Conservation (phyloP, 2,113 vertebrate genomes). For the Aplodontia rufa region DNA sequence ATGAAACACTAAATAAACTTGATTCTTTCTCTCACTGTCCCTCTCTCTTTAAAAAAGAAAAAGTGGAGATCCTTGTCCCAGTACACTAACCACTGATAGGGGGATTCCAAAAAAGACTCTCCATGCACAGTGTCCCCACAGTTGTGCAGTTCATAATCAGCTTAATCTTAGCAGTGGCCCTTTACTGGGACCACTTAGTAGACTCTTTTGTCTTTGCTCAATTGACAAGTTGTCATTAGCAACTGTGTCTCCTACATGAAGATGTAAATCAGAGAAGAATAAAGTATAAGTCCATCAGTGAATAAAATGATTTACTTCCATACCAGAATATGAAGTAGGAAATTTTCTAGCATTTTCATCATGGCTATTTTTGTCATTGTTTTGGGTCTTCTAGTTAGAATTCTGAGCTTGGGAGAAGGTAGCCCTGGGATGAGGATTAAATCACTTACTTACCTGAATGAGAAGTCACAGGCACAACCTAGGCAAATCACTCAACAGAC, state of each 20-base stretch:
- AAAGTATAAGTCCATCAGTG: not conserved
- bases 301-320: constrained; percentile 22
- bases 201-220: not conserved
- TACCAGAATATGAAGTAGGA: not conserved
- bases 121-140: not conserved
- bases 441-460: constrained; percentile 28
- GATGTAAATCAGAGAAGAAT: constrained; percentile 29
- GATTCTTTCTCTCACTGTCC: too few relatives aligned
- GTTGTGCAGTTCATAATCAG: not conserved
- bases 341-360: not conserved
- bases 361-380: not conserved
- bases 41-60: too few relatives aligned
- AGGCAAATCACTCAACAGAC: not conserved
- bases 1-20: too few relatives aligned
- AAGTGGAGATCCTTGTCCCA: not conserved
- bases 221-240: not conserved
- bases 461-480: not conserved
- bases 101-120: not conserved
- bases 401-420: constrained; percentile 28
- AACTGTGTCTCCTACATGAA: not conserved
- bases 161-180: not conserved
- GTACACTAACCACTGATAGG: not conserved
- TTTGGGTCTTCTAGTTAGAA: constrained; percentile 29
- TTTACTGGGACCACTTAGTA: not conserved
- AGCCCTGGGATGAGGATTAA: not conserved